Evolutionary conservation across 2,113 vertebrate species (phyloP).

Genomic region (Buteo buteo): DNA sequence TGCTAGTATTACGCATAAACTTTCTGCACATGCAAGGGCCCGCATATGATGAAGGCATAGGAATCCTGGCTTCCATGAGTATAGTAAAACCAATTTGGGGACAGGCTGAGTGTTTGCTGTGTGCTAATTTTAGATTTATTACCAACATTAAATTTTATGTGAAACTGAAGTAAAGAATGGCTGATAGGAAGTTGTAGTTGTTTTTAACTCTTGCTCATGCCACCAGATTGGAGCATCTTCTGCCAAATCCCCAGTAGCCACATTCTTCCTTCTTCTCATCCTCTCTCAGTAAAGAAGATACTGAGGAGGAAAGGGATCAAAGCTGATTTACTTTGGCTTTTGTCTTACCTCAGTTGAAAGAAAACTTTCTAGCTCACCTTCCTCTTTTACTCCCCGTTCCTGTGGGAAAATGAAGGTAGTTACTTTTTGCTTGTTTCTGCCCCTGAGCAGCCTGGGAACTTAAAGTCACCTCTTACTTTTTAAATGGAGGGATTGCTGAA

Average conservation of each 20-base stretch:
- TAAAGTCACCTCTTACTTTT: background rate
- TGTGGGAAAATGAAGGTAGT: background rate
- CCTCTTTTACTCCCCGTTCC: background rate
- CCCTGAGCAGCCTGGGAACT: background rate
- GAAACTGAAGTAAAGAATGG: background rate
- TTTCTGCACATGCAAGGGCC: background rate
- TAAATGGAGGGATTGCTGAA: background rate
- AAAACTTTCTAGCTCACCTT: background rate
- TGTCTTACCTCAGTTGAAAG: background rate
- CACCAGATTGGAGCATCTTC: background rate
- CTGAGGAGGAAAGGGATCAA: background rate
- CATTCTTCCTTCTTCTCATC: background rate
- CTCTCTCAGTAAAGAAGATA: background rate
- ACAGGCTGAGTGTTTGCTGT: background rate
- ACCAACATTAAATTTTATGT: background rate
- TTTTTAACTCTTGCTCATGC: background rate
- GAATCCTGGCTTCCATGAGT: background rate
- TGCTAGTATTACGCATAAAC: background rate
- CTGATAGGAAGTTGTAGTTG: background rate
- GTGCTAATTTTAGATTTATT: background rate
- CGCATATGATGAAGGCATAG: background rate
- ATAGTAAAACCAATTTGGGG: accelerated
- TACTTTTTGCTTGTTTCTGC: background rate
- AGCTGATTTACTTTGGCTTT: background rate
- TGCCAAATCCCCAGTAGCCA: background rate